These are phyloP conservation scores for Monopis laevigella DNA, from an alignment of 2,888 invertebrate species.

Conservation along the genomic window DNA sequence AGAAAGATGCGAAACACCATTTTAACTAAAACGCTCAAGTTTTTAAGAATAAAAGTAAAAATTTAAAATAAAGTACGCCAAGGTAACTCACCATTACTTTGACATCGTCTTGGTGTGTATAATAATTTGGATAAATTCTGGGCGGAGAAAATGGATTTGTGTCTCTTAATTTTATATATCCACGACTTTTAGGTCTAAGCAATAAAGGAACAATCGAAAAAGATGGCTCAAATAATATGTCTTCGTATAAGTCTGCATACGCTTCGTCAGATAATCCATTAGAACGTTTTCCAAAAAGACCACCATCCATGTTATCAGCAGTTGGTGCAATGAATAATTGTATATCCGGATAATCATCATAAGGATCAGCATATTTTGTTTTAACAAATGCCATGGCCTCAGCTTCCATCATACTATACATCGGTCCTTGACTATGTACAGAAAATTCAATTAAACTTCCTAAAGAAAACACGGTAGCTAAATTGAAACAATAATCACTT, in stretches of 20 bases:
- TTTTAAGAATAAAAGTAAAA: too few species aligned
- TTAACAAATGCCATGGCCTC: slow-evolving; percentile 84
- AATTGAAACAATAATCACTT: slow-evolving; percentile 72
- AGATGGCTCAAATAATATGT: slow-evolving; percentile 73
- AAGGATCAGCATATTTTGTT: slow-evolving; percentile 73
- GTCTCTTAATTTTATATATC: slow-evolving; percentile 73
- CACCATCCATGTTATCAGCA: slow-evolving; percentile 79
- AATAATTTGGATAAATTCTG: slow-evolving; percentile 90
- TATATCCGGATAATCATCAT: slow-evolving; percentile 80
- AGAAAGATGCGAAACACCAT: too few species aligned
- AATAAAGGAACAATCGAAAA: slow-evolving; percentile 75
- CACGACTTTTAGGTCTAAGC: slow-evolving; percentile 78
- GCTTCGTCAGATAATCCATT: slow-evolving; percentile 73
- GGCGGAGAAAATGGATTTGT: slow-evolving; percentile 78
- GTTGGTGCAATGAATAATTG: slow-evolving; percentile 80
- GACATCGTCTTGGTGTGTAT: slow-evolving; percentile 75
- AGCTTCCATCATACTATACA: slow-evolving; percentile 80
- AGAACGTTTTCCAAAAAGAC: slow-evolving; percentile 75
- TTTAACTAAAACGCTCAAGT: too few species aligned
- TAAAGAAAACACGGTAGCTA: slow-evolving; percentile 71
- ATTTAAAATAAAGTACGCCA: too few species aligned
- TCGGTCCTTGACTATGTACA: slow-evolving; percentile 67
- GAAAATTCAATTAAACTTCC: slow-evolving; percentile 72
- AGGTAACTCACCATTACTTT: slow-evolving; percentile 74
- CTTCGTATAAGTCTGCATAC: slow-evolving; percentile 75